A percentile compares a stretch with the other conserved stretches of the same genome.
phyloP scores from a whole-genome alignment of 2,888 invertebrate genomes.

The Nomada hirtipes region DNA sequence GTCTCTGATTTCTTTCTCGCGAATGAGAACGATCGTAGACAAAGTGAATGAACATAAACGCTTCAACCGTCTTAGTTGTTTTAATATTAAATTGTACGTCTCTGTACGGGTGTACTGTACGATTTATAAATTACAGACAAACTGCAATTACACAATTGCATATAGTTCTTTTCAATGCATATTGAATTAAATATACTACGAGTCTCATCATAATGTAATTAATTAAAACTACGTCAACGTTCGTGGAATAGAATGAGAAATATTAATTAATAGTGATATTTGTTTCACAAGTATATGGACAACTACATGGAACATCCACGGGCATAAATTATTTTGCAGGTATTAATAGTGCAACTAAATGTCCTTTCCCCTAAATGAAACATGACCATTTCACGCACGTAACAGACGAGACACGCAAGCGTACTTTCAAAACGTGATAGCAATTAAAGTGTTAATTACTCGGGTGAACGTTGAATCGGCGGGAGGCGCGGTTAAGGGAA shows the following conservation, averaged over 20 bases:
- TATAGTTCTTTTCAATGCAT: too few relatives aligned
- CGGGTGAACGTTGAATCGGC: constrained; percentile 26
- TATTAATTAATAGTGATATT: too few relatives aligned
- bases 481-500: background rate
- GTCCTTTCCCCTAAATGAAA: constrained; percentile 10
- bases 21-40: background rate
- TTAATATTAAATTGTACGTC: background rate
- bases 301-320: too few relatives aligned
- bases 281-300: too few relatives aligned
- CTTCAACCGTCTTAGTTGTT: background rate
- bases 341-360: constrained; percentile 23
- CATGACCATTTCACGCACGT: constrained; percentile 11
- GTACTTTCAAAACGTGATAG: constrained; percentile 36
- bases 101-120: background rate
- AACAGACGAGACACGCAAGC: constrained; percentile 22
- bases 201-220: too few relatives aligned
- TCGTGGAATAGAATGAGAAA: too few relatives aligned
- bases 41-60: background rate
- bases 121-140: too few relatives aligned
- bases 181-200: too few relatives aligned
- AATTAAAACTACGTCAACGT: too few relatives aligned
- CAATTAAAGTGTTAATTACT: constrained; percentile 56
- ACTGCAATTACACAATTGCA: too few relatives aligned
- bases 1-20: constrained; percentile 14
- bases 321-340: constrained; percentile 7